Base-by-base conservation (phyloP, 2,888 invertebrate genomes). In the Dermolepida albohirtum region DNA sequence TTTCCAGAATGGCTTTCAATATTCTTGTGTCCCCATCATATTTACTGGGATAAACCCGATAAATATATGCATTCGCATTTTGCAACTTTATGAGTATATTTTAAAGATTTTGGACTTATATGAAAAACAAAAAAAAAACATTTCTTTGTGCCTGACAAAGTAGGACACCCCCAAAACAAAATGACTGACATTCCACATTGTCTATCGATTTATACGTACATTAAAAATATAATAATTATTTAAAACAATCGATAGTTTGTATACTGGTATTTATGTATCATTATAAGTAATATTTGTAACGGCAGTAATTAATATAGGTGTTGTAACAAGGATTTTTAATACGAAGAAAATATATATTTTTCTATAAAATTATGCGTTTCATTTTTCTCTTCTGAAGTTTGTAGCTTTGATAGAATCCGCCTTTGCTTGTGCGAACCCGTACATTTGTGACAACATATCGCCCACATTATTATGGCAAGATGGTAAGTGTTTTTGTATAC, bases 361-460 rank as follows among this genome's bases (percentile, higher is more conserved):
- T 62, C 59, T 62, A 62, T 62, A 62, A 34, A 62, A 62, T 16
- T 6, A 10, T 22, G 22, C 8, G 6, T 49, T 17, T 49, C 12
- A 29, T 16, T 62, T 62, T 34, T 34, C 22, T 34, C 34, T 7
- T 34, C 6, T 1, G 10, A 34, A 34, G n/a, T 11, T 29, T 29
- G 8, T 6, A 16, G 10, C 14, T 11, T 12, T 27, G 43, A 62
- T 34, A 17, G 1, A 11, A 16, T 0, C n/a, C 1, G n/a, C 41
- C 7, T 12, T 47, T 8, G 34, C 10, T 11, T 62, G 12, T 64
- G 68, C 8, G 68, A 68, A 57, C 34, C 14, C 22, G 16, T 8
- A 27, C 68, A 68, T 41, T 64, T 68, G 68, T 55, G 17, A 55
- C 34, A 68, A 68, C 55, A 64, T 68, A 64, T 68, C 68, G 8